Evolutionary conservation across 2,888 invertebrate species (phyloP).

Genomic region (Blastobasis adustella): DNA sequence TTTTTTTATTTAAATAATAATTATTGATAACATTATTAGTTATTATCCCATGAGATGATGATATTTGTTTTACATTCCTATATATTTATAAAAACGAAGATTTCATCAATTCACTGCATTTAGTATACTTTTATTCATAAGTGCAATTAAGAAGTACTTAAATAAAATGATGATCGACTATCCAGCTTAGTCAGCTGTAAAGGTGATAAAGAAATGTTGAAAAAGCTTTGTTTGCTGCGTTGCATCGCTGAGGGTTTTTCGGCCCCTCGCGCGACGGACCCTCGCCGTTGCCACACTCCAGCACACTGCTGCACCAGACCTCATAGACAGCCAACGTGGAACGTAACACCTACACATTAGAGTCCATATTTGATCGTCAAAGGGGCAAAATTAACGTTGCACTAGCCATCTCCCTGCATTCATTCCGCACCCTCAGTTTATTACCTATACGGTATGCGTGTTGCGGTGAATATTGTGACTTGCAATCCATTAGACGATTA

Average conservation of each 20-base stretch:
- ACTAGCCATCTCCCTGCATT: slow-evolving; percentile 49
- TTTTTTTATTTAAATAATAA: too few species aligned
- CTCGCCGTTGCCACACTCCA: slow-evolving; percentile 52
- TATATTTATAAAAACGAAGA: too few species aligned
- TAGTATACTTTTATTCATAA: too few species aligned
- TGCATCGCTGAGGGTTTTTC: slow-evolving; percentile 42
- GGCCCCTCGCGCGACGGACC: slow-evolving; percentile 57
- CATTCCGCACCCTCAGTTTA: slow-evolving; percentile 63
- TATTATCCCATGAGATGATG: too few species aligned
- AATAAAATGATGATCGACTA: not conserved
- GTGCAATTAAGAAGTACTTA: too few species aligned
- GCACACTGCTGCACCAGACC: slow-evolving; percentile 42
- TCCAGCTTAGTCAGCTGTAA: slow-evolving; percentile 34
- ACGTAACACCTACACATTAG: too few species aligned
- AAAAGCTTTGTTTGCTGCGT: slow-evolving; percentile 43
- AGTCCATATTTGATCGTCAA: too few species aligned
- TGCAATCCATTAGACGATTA: slow-evolving; percentile 67
- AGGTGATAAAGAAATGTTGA: slow-evolving; percentile 43
- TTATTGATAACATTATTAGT: too few species aligned
- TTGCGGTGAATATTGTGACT: slow-evolving; percentile 61
- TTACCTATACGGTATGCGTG: slow-evolving; percentile 65
- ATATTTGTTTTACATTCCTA: too few species aligned
- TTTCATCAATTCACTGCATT: too few species aligned
- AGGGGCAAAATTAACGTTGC: slow-evolving; percentile 9
- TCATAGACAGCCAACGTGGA: slow-evolving; percentile 14